Evolutionary conservation across 2,113 vertebrate species (phyloP).

Genomic region (Mesoclemmys tuberculata): DNA sequence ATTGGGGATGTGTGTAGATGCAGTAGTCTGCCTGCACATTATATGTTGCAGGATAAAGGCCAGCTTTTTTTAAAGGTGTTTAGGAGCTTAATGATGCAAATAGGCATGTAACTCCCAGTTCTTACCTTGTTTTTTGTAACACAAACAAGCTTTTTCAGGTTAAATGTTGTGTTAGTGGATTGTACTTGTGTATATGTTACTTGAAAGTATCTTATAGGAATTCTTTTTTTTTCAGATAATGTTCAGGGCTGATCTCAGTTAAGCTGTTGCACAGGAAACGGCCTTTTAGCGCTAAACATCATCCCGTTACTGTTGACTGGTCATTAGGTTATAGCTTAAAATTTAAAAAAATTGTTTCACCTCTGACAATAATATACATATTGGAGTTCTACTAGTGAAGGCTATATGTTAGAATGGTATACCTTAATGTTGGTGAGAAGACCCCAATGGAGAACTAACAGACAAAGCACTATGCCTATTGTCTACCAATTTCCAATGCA

Average conservation of each 20-base stretch:
- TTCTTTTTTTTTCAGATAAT: slow-evolving; percentile 20
- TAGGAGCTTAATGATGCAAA: neutral
- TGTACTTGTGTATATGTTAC: neutral
- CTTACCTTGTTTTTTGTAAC: neutral
- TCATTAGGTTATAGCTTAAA: neutral
- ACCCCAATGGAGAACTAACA: neutral
- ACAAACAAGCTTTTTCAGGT: slow-evolving; percentile 2
- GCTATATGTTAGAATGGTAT: neutral
- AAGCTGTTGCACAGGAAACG: slow-evolving; percentile 3
- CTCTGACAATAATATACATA: neutral
- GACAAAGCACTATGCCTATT: neutral
- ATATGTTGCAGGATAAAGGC: neutral
- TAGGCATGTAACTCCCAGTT: neutral
- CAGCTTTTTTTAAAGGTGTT: neutral
- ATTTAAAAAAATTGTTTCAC: slow-evolving; percentile 16
- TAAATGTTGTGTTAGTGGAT: slow-evolving; percentile 18
- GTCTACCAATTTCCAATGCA: neutral
- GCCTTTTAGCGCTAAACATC: neutral
- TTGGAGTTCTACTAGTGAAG: neutral
- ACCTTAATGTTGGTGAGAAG: neutral
- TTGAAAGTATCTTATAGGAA: slow-evolving; percentile 2
- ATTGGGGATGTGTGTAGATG: neutral
- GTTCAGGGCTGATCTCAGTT: slow-evolving; percentile 2
- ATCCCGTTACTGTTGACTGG: neutral
- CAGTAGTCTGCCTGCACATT: neutral